Percentiles rank a stretch among this genome's conserved stretches.
phyloP scores from a whole-genome alignment of 2,888 invertebrate species.

The Tetragnatha montana region DNA sequence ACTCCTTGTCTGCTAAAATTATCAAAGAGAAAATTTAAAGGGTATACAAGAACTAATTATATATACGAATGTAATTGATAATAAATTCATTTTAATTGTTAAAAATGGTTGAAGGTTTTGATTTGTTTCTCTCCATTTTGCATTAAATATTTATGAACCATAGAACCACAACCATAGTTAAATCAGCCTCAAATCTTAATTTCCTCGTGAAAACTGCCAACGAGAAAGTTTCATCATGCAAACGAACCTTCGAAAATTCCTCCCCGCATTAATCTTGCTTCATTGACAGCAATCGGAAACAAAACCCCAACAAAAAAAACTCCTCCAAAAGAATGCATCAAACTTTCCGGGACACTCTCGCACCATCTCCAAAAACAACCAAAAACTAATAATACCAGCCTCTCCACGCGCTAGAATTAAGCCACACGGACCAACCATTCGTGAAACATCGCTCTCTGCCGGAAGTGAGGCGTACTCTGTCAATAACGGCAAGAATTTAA shows the following conservation, averaged over 20 bases:
- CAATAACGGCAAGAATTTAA: constrained; percentile 56
- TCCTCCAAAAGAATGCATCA: not conserved
- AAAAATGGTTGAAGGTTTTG: too few relatives aligned
- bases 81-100: too few relatives aligned
- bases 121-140: too few relatives aligned
- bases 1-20: too few relatives aligned
- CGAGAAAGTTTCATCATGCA: not conserved
- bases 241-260: not conserved
- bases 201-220: too few relatives aligned
- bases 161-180: too few relatives aligned
- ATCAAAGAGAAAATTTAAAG: too few relatives aligned
- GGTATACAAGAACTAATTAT: too few relatives aligned
- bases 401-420: not conserved
- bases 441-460: constrained; percentile 21
- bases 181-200: too few relatives aligned
- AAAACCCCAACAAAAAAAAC: not conserved
- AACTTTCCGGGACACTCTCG: not conserved
- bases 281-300: not conserved
- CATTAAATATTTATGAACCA: too few relatives aligned
- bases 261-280: not conserved
- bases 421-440: constrained; percentile 9
- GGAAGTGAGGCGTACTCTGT: constrained; percentile 38
- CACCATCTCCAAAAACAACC: not conserved
- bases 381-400: not conserved
- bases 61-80: too few relatives aligned